These are phyloP conservation scores for Gerris lacustris DNA, from an alignment of 2,888 invertebrate genomes.

Conservation along the genomic window DNA sequence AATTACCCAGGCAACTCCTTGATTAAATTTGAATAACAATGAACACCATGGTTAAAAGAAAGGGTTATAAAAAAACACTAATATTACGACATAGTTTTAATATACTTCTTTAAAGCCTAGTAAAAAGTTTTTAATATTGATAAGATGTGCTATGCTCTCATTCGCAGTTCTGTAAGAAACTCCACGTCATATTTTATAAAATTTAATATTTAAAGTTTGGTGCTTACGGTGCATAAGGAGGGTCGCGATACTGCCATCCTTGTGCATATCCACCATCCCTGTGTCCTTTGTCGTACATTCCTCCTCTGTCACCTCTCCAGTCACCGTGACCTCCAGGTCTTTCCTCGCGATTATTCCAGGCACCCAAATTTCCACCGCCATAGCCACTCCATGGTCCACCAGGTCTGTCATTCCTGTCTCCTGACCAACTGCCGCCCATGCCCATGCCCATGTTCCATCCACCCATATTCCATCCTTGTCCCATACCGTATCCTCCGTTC, in stretches of 20 bases:
- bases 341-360: background rate
- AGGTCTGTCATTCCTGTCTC: background rate
- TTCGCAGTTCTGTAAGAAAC: too few species aligned
- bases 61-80: too few species aligned
- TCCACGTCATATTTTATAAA: background rate
- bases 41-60: too few species aligned
- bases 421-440: background rate
- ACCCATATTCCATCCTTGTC: background rate
- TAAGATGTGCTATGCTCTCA: too few species aligned
- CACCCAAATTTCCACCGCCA: background rate
- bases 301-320: background rate
- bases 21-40: too few species aligned
- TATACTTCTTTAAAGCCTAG: too few species aligned
- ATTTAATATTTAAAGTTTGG: background rate
- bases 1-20: too few species aligned
- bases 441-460: background rate
- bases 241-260: background rate
- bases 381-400: slow-evolving; percentile 7
- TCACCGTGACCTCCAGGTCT: slow-evolving; percentile 4
- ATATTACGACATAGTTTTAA: too few species aligned
- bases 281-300: background rate
- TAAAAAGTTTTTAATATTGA: too few species aligned
- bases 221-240: background rate
- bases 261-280: background rate
- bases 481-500: slow-evolving; percentile 4